Evolutionary conservation across 2,888 invertebrate species (phyloP), one percentile per base, ranked within the genome.

Genomic region (Gymnocheta viridis): DNA sequence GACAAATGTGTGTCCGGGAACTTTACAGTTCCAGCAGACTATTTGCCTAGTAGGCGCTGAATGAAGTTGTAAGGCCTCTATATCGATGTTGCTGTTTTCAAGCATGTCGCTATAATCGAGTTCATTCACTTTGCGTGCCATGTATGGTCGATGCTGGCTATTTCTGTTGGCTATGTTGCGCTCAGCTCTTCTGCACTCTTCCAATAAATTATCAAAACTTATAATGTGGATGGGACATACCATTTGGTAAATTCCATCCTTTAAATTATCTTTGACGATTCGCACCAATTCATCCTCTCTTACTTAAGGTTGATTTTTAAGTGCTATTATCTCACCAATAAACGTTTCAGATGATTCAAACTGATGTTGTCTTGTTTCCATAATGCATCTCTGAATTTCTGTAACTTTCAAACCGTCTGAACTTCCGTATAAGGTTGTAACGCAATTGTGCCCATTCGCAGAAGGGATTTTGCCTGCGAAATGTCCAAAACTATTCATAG

Each of bases 181-280:
- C 24, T 73, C 60, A 3, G 60, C 73, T 24, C 73, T 12, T 24
- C 35, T 29, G 29, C 73, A 73, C 22, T 73, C 73, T 10, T 73
- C 60, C 7, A 72, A 4, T 3, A 72, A 14, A 12, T 72, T 14
- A 17, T 73, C 49, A 6, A 73, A 14, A 12, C 9, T 62, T 7
- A 12, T 0, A 9, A 73, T 35, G 1, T 62, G 12, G 1, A 24
- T 62, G 1, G 73, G 60, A 24, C 24, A 51, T n/a, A 73, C 14
- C 2, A 74, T 5, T 17, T 74, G 62, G 1, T 4, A 4, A 1
- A 74, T 2, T 1, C 38, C 73, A 17, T 73, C 51, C 12, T 62
- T 73, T n/a, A 60, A 17, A 4, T 73, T 73, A 4, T 67, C 67
- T n/a, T 72, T 38, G 4, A 60, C 19, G 2, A 32, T 27, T 0